Evolutionary conservation across 2,797 vertebrate species (phyloP).

Genomic region (Gouania willdenowi): DNA sequence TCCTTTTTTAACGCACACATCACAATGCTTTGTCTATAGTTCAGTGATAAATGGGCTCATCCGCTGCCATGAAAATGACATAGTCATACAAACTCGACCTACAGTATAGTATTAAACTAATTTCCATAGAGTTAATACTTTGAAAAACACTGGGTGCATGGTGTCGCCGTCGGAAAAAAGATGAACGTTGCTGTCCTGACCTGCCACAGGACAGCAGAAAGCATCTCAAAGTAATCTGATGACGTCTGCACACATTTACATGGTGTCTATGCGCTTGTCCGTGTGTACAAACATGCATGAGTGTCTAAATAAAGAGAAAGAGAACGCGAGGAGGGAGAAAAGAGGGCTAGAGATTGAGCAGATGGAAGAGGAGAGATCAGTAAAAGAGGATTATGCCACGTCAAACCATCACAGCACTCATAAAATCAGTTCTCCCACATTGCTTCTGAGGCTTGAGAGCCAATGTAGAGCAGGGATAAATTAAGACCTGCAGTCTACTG

Average conservation of each 20-base stretch:
- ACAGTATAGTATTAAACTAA: too few relatives aligned
- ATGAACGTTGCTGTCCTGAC: constrained; percentile 8
- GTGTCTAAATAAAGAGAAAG: constrained; percentile 19
- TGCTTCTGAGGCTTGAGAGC: constrained; percentile 41
- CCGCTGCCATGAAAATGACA: too few relatives aligned
- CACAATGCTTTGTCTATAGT: too few relatives aligned
- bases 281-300: too few relatives aligned
- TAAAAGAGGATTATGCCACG: constrained; percentile 78
- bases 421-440: constrained; percentile 70
- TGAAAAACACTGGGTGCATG: neutral
- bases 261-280: too few relatives aligned
- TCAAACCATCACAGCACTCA: constrained; percentile 75
- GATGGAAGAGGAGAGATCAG: constrained; percentile 77
- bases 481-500: constrained; percentile 53
- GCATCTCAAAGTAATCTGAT: constrained; percentile 38
- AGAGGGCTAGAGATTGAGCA: constrained; percentile 69
- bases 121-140: too few relatives aligned
- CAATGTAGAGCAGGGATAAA: constrained; percentile 62
- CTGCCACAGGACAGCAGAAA: constrained; percentile 9
- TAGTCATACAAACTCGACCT: too few relatives aligned
- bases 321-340: constrained; percentile 28
- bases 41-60: too few relatives aligned
- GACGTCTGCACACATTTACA: constrained; percentile 23
- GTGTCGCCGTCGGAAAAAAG: neutral
- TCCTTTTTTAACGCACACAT: too few relatives aligned